phyloP scores from a whole-genome alignment of 2,113 vertebrate genomes.

The Gallinago paraguaiae region DNA sequence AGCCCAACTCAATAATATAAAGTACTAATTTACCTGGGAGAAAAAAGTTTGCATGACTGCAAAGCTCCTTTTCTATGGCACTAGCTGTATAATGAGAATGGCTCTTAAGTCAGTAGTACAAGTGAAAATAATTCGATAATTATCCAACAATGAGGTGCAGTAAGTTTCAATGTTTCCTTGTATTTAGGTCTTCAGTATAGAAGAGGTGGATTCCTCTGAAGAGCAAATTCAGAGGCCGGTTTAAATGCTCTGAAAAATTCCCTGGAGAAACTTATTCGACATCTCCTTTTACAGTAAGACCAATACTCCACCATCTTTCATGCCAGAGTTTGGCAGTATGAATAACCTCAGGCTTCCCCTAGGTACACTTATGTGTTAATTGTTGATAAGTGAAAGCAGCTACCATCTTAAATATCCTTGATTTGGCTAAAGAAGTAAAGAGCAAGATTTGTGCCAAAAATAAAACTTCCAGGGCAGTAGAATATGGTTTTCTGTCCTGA shows the following conservation, averaged over 20 bases:
- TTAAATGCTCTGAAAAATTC: not conserved
- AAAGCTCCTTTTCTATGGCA: not conserved
- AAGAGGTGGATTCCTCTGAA: not conserved
- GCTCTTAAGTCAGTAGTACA: not conserved
- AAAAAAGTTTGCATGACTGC: not conserved
- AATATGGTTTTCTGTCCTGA: not conserved
- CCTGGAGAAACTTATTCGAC: not conserved
- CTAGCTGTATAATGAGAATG: not conserved
- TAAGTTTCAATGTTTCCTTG: not conserved
- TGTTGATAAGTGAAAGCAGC: not conserved
- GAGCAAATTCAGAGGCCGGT: not conserved
- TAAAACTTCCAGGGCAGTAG: not conserved
- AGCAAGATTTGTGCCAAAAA: not conserved
- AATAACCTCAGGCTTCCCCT: not conserved
- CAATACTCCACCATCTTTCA: not conserved
- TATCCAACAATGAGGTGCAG: not conserved
- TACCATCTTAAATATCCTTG: not conserved
- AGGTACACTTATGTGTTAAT: accelerated
- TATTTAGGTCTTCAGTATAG: not conserved
- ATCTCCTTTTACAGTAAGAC: not conserved
- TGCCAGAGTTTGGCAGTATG: not conserved
- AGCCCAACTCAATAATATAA: not conserved
- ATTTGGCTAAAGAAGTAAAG: not conserved
- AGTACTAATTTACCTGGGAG: not conserved
- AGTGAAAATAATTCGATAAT: not conserved